Base-by-base conservation (phyloP, 2,888 invertebrate species). In the Epinotia brunnichana region DNA sequence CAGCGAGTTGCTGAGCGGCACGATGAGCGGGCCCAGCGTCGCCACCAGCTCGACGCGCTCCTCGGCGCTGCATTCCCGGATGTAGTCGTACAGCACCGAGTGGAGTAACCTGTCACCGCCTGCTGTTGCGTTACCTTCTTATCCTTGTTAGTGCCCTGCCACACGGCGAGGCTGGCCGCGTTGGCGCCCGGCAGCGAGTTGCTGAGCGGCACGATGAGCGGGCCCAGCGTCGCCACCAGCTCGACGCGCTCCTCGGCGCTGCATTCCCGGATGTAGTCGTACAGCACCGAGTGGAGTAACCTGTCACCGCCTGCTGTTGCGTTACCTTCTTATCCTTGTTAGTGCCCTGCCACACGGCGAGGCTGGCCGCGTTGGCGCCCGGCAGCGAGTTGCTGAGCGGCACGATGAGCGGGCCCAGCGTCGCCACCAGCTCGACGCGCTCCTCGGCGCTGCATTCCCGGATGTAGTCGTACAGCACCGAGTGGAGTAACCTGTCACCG, bases 101-200 rank as follows among this genome's bases (percentile, higher is more conserved):
- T n/a, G n/a, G n/a, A n/a, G n/a, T n/a, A n/a, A n/a, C n/a, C n/a
- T n/a, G n/a, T n/a, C n/a, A n/a, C n/a, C n/a, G n/a, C n/a, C n/a
- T n/a, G n/a, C 29, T 44, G 44, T 15, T 39, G 59, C 61, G 81
- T 76, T 80, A 95, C 95, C 89, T 97, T 95, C 78, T 96, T 95
- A 80, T 96, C 97, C 82, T 97, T 97, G 69, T 96, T 96, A 15
- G 95, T 95, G 7, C 98, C 97, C 84, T 97, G 95, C 97, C 98
- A 98, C 70, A 99, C 95, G 84, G 98, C 97, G 64, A 96, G 92
- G 91, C 97, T 95, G 2, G 97, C 97, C 0, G 96, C 95, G 78
- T 95, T 95, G 3, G 96, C 95, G 0, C 99, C 98, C 74, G 97
- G 96, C 82, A 96, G 95, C 0, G 97, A 97, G 82, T 97, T 97